Evolutionary conservation across 1,140 invertebrate species (phyloP), one percentile per base, ranked within the genome.

Genomic region (Mizuhopecten yessoensis): DNA sequence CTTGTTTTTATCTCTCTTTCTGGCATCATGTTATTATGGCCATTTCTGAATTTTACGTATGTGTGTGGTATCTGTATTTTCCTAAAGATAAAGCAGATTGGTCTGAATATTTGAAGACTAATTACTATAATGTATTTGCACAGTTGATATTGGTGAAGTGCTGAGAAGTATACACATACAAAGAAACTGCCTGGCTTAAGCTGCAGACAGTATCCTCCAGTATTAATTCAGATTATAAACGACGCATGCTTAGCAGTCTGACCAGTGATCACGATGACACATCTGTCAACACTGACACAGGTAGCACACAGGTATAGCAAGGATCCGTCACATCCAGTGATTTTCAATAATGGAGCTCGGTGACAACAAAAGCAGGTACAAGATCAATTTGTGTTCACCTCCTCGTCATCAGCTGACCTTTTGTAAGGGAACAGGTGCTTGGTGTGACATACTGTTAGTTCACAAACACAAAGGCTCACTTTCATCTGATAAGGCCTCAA

Each of bases 251-350:
- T 39, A 13, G 42, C 42, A 13, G 42, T 45, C 42, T 45, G 42
- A 45, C 42, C 42, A 45, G 57, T n/a, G 57, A 75, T n/a, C n/a
- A n/a, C n/a, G n/a, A n/a, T 13, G 36, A 39, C 36, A 5, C 57
- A 75, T 75, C 57, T 75, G 57, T 29, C 57, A 75, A 5, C 57
- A 75, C n/a, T 29, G 1, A 17, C 17, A n/a, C 57, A 75, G 42
- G 42, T 10, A 45, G 9, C 0, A 15, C 42, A 45, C 42, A 75
- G 23, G n/a, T 75, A 75, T 23, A n/a, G n/a, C n/a, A 5, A 29
- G n/a, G 57, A n/a, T 5, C 57, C 20, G 57, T 75, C 57, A 75
- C 57, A 75, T 75, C 57, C 57, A 75, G 57, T n/a, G 57, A n/a
- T 75, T 75, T 75, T 75, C 57, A 29, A 75, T 75, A 75, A 75